phyloP scores from a whole-genome alignment of 2,797 vertebrate genomes.

The Sebastes variabilis region DNA sequence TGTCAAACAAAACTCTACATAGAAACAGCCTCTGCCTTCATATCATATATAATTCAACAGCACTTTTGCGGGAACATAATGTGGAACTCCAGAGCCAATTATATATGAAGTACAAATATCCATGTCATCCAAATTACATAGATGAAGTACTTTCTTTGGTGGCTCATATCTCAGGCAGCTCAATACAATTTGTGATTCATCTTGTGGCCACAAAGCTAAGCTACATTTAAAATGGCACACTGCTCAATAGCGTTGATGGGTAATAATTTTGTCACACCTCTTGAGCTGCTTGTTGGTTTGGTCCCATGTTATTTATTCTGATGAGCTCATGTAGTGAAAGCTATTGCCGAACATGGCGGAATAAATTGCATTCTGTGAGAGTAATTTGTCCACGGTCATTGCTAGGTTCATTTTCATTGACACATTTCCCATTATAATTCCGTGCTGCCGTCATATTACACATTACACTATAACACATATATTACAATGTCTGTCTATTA shows the following conservation, averaged over 20 bases:
- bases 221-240: conserved; percentile 3
- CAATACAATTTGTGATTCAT: conserved; percentile 20
- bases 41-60: neutral
- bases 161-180: neutral
- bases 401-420: conserved; percentile 26
- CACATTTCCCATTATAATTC: conserved; percentile 19
- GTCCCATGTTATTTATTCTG: conserved; percentile 36
- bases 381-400: conserved; percentile 24
- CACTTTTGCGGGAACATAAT: neutral
- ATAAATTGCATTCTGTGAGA: conserved; percentile 42
- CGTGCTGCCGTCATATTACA: neutral
- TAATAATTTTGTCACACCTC: conserved; percentile 17
- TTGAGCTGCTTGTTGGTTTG: conserved; percentile 17
- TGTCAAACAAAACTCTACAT: neutral
- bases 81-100: neutral
- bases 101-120: neutral
- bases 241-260: neutral
- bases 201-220: conserved; percentile 1
- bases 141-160: neutral
- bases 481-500: neutral
- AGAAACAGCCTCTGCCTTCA: neutral
- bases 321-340: conserved; percentile 29
- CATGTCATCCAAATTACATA: neutral
- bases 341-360: conserved; percentile 11
- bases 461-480: neutral